These are phyloP conservation scores for Clistopyga incitator DNA, from an alignment of 2,888 invertebrate species.

Conservation along the genomic window DNA sequence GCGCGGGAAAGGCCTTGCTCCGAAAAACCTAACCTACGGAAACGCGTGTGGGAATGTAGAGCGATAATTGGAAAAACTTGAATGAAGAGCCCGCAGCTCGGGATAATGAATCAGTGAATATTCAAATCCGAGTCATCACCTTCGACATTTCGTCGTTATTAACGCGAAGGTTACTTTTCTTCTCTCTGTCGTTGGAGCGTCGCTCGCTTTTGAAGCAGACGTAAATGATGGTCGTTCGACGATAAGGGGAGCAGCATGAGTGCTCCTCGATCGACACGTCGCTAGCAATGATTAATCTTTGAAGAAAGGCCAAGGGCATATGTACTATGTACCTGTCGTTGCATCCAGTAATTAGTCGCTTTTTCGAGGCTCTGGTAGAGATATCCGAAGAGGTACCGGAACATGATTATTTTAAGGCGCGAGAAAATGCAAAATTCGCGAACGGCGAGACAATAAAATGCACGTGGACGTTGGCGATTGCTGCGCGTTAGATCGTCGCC, in stretches of 20 bases:
- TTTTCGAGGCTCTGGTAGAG: conserved; percentile 70
- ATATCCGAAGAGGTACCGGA: conserved; percentile 73
- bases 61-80: conserved; percentile 1
- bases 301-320: conserved; percentile 37
- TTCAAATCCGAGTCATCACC: conserved; percentile 16
- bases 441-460: conserved; percentile 19
- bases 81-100: conserved; percentile 6
- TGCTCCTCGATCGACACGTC: conserved; percentile 2
- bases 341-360: conserved; percentile 70
- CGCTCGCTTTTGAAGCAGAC: background rate
- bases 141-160: conserved; percentile 32
- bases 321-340: conserved; percentile 69
- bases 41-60: background rate
- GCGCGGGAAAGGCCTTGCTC: background rate
- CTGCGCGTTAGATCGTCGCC: conserved; percentile 42
- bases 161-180: conserved; percentile 15
- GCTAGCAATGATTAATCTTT: conserved; percentile 34
- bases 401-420: conserved; percentile 68
- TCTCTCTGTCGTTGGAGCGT: background rate
- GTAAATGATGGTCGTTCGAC: conserved; percentile 1
- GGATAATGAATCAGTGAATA: conserved; percentile 34
- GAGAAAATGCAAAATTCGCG: background rate
- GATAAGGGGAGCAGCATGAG: background rate
- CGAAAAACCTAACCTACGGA: conserved; percentile 45
- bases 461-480: background rate